phyloP scores from a whole-genome alignment of 2,113 vertebrate species.

The Empidonax traillii region DNA sequence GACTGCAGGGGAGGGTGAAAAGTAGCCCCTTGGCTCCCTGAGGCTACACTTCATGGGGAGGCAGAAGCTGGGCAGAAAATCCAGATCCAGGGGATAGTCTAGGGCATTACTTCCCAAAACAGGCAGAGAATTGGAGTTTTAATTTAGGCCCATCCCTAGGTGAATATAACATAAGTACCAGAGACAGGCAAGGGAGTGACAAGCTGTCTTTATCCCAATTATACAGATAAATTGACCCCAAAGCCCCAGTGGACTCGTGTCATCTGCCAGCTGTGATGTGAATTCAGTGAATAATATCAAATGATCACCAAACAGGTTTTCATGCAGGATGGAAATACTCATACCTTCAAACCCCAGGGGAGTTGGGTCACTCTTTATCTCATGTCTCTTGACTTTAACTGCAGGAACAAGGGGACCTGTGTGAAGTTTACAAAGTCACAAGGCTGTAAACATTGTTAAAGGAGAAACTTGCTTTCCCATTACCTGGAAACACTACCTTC shows the following conservation, averaged over 20 bases:
- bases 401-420: constrained; percentile 86
- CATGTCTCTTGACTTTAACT: constrained; percentile 91
- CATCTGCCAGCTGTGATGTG: neutral
- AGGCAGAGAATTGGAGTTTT: neutral
- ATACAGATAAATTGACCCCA: neutral
- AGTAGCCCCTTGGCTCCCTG: neutral
- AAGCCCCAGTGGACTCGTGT: neutral
- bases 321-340: constrained; percentile 64
- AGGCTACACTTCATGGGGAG: neutral
- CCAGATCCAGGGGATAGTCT: neutral
- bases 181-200: neutral
- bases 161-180: neutral
- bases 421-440: constrained; percentile 68
- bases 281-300: neutral
- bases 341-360: constrained; percentile 93
- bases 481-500: neutral
- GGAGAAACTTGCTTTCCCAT: neutral
- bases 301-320: neutral
- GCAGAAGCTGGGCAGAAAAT: neutral
- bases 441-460: constrained; percentile 33
- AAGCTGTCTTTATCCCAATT: neutral
- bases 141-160: neutral
- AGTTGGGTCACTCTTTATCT: constrained; percentile 94
- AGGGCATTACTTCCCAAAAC: neutral
- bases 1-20: neutral